Evolutionary conservation across 2,888 invertebrate species (phyloP), one percentile per base, ranked within the genome.

Genomic region (Dasypolia templi): DNA sequence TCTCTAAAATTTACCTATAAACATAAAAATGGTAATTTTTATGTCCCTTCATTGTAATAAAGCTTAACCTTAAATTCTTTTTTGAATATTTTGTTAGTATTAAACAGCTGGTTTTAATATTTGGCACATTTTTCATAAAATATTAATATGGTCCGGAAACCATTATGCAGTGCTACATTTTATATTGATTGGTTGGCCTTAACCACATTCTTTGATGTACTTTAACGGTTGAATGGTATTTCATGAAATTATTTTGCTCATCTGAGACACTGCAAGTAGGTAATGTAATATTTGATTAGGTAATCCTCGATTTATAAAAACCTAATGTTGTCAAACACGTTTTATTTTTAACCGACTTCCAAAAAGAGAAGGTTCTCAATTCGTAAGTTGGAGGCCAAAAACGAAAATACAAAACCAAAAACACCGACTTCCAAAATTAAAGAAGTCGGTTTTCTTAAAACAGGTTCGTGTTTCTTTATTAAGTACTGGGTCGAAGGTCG

Each of bases 1-100:
- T 79, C 79, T 76, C 77, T 80, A 86, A 82, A 82, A 81, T 76
- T 86, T 77, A 81, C 79, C 86, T 78, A 82, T 86, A 86, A 82
- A 79, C 81, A 85, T 86, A 86, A 88, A 89, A 91, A 88, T 89
- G 89, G 81, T 89, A 91, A 91, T 92, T 91, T 88, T 92, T 89
- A 90, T 90, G 89, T 87, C 83, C 88, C 88, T 87, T 84, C 86
- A 85, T 84, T 80, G 88, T 86, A 89, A 91, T 91, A 91, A 91
- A 87, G 88, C 84, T 88, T 86, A 89, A 89, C 87, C 87, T 89
- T 90, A 90, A 79, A 90, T 91, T 91, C 85, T 84, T 83, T 77
- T 61, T 65, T 81, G 87, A 89, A 90, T 89, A 90, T 90, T 90
- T 90, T 82, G 82, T 85, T 77, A 80, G 87, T 82, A 89, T 89